These are phyloP conservation scores for Solea solea DNA, from an alignment of 2,113 vertebrate species.

Conservation along the genomic window DNA sequence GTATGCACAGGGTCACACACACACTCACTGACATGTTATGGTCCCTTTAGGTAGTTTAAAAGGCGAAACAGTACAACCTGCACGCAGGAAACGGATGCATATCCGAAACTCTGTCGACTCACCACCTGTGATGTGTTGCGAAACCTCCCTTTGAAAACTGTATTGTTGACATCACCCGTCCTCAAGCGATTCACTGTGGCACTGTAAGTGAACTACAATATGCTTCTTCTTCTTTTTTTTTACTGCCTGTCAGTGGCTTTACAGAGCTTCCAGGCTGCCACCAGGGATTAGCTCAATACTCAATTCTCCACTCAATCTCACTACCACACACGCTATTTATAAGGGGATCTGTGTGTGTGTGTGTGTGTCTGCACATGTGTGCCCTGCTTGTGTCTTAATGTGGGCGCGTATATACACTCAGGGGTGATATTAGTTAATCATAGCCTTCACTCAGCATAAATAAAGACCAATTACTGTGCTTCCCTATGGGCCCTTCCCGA, in stretches of 20 bases:
- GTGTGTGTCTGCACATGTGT: slow-evolving; percentile 23
- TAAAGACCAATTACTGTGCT: slow-evolving; percentile 80
- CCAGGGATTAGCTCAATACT: slow-evolving; percentile 63
- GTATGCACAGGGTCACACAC: slow-evolving; percentile 16
- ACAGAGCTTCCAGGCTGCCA: slow-evolving; percentile 61
- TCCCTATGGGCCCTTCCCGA: slow-evolving; percentile 70
- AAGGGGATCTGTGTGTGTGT: slow-evolving; percentile 28
- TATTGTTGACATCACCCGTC: slow-evolving; percentile 30
- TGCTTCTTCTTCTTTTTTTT: slow-evolving; percentile 37
- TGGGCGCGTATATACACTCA: slow-evolving; percentile 63
- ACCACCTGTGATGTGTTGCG: slow-evolving; percentile 18
- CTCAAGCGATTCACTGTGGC: slow-evolving; percentile 18
- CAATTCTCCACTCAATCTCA: slow-evolving; percentile 75
- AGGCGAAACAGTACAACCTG: slow-evolving; percentile 9
- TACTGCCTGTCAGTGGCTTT: slow-evolving; percentile 59
- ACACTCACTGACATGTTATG: slow-evolving; percentile 20
- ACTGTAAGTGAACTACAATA: slow-evolving; percentile 56
- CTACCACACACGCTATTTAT: slow-evolving; percentile 48
- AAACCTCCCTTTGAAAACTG: slow-evolving; percentile 23
- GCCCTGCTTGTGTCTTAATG: slow-evolving; percentile 36
- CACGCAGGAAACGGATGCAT: slow-evolving; percentile 4
- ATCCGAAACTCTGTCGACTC: slow-evolving; percentile 7
- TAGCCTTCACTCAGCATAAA: slow-evolving; percentile 80
- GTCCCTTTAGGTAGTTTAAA: slow-evolving; percentile 20
- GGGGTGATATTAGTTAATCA: slow-evolving; percentile 81